phyloP scores from a whole-genome alignment of 2,113 vertebrate species.

The Melanostigma gelatinosum region DNA sequence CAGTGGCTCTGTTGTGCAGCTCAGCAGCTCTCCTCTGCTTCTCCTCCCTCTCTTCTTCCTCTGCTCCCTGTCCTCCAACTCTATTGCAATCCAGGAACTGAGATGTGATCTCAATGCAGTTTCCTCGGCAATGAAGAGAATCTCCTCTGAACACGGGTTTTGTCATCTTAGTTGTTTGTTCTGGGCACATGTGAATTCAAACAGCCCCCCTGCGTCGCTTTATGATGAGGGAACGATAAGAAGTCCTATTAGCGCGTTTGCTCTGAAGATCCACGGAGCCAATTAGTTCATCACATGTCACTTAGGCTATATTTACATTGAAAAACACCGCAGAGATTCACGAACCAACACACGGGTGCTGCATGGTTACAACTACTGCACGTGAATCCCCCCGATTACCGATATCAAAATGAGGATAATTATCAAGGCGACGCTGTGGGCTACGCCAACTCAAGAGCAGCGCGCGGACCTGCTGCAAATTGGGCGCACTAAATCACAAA shows the following conservation, averaged over 20 bases:
- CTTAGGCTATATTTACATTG: slow-evolving; percentile 11
- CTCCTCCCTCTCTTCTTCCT: slow-evolving; percentile 66
- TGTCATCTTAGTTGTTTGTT: slow-evolving; percentile 77
- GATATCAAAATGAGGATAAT: slow-evolving; percentile 31
- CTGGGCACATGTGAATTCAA: slow-evolving; percentile 64
- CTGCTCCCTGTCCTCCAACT: slow-evolving; percentile 68
- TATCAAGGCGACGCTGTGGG: slow-evolving; percentile 40
- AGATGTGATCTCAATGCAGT: slow-evolving; percentile 64
- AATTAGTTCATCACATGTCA: slow-evolving; percentile 41
- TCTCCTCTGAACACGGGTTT: slow-evolving; percentile 60
- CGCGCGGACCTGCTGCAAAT: slow-evolving; percentile 34
- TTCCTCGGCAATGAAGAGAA: slow-evolving; percentile 70
- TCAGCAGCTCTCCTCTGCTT: slow-evolving; percentile 65
- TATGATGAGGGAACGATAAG: slow-evolving; percentile 11
- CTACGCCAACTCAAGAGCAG: slow-evolving; percentile 48
- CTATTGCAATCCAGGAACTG: slow-evolving; percentile 65
- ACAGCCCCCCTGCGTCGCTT: slow-evolving; percentile 47
- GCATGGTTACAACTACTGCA: slow-evolving; percentile 26
- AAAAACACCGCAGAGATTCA: neutral
- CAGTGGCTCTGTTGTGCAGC: slow-evolving; percentile 48
- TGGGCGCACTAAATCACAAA: slow-evolving; percentile 42
- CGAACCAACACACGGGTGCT: neutral
- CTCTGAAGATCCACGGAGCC: slow-evolving; percentile 33
- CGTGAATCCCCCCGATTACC: slow-evolving; percentile 13
- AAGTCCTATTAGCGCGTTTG: slow-evolving; percentile 48